phyloP scores from a whole-genome alignment of 2,888 invertebrate species.

The Holacanthella duospinosa region DNA sequence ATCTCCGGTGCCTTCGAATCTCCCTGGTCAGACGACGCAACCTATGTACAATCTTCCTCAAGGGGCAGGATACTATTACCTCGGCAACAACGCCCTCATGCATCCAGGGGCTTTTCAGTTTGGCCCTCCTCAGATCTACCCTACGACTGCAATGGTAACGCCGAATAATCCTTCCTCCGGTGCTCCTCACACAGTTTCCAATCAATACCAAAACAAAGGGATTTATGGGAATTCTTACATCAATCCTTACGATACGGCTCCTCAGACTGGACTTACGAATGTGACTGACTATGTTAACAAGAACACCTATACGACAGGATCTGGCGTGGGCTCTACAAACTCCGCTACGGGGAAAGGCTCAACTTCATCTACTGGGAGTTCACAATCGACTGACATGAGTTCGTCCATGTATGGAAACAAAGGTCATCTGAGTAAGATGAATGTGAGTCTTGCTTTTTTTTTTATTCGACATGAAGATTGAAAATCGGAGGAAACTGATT shows the following conservation, averaged over 20 bases:
- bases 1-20: constrained; percentile 38
- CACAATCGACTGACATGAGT: constrained; percentile 54
- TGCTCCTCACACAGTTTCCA: constrained; percentile 29
- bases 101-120: constrained; percentile 21
- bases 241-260: constrained; percentile 12
- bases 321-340: constrained; percentile 31
- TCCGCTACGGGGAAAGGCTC: constrained; percentile 33
- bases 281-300: constrained; percentile 31
- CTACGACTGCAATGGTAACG: constrained; percentile 28
- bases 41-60: constrained; percentile 34
- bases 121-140: constrained; percentile 32
- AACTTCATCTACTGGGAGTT: constrained; percentile 44
- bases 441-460: constrained; percentile 47
- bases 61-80: constrained; percentile 31
- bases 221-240: constrained; percentile 29
- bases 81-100: constrained; percentile 33
- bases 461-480: not conserved
- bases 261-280: constrained; percentile 19
- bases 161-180: constrained; percentile 34
- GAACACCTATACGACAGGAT: constrained; percentile 32
- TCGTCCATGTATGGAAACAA: constrained; percentile 75
- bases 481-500: not conserved
- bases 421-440: constrained; percentile 78
- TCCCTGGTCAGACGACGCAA: constrained; percentile 33
- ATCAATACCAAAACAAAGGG: constrained; percentile 36